Evolutionary conservation across 2,113 vertebrate species (phyloP).

Genomic region (Climacteris rufus): DNA sequence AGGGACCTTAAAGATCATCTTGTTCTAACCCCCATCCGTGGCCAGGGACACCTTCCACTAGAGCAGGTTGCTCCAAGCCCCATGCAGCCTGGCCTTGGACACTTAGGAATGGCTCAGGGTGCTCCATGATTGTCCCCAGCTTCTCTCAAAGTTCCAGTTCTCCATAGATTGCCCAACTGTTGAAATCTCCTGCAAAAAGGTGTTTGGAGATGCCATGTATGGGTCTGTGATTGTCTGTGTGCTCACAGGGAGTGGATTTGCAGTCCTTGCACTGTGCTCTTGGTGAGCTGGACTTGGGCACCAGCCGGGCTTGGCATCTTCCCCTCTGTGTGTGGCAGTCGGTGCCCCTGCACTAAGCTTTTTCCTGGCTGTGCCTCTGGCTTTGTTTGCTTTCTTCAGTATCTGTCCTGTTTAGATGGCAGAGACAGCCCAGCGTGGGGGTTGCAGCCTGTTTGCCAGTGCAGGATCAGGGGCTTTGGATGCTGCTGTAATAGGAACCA

Average conservation of each 20-base stretch:
- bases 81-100: neutral
- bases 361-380: neutral
- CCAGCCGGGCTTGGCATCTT: neutral
- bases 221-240: accelerated
- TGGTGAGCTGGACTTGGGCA: neutral
- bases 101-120: neutral
- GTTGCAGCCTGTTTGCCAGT: accelerated
- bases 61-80: neutral
- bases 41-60: no score
- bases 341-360: neutral
- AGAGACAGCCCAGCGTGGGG: accelerated
- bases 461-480: neutral
- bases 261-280: neutral
- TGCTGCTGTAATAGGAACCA: neutral
- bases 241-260: neutral
- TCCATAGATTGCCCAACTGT: neutral
- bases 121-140: neutral
- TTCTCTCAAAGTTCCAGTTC: neutral
- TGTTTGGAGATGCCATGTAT: neutral
- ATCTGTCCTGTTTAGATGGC: neutral
- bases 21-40: neutral
- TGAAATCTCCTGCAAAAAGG: neutral
- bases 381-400: neutral
- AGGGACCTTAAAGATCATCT: neutral
- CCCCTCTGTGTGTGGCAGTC: accelerated